phyloP scores from a whole-genome alignment of 2,888 invertebrate species.

The Ctena decussata region DNA sequence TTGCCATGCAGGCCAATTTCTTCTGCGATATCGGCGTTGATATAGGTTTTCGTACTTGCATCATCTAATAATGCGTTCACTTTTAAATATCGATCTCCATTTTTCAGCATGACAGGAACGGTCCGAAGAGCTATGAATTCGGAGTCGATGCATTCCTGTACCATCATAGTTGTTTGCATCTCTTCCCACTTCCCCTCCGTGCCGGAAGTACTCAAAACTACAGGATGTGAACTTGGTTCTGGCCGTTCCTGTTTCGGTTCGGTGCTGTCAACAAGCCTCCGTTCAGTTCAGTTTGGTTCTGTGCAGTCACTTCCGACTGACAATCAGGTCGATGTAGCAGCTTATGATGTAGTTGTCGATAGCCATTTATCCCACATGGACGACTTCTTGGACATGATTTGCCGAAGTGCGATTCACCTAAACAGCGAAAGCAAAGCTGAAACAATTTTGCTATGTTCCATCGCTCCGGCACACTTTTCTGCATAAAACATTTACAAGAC shows the following conservation, averaged over 20 bases:
- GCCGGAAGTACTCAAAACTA: too few relatives aligned
- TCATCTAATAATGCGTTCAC: constrained; percentile 59
- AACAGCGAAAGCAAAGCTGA: constrained; percentile 34
- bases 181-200: neutral
- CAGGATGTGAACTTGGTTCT: too few relatives aligned
- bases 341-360: constrained; percentile 21
- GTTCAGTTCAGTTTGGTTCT: too few relatives aligned
- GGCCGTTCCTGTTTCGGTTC: neutral
- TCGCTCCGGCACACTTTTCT: neutral
- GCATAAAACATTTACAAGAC: constrained; percentile 12
- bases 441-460: constrained; percentile 34
- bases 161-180: neutral
- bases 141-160: neutral
- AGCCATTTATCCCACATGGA: constrained; percentile 17
- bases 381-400: constrained; percentile 1
- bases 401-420: constrained; percentile 24
- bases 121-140: constrained; percentile 45
- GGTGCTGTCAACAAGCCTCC: too few relatives aligned
- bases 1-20: constrained; percentile 34
- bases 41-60: constrained; percentile 52
- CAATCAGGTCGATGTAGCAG: constrained; percentile 7
- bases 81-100: constrained; percentile 14
- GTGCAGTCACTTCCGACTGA: neutral
- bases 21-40: constrained; percentile 41
- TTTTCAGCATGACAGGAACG: constrained; percentile 50